A percentile compares a stretch with the other conserved stretches of the same genome.
These are phyloP conservation scores for Glyphotaelius pellucidus DNA, from an alignment of 2,888 invertebrate genomes.

Conservation along the genomic window DNA sequence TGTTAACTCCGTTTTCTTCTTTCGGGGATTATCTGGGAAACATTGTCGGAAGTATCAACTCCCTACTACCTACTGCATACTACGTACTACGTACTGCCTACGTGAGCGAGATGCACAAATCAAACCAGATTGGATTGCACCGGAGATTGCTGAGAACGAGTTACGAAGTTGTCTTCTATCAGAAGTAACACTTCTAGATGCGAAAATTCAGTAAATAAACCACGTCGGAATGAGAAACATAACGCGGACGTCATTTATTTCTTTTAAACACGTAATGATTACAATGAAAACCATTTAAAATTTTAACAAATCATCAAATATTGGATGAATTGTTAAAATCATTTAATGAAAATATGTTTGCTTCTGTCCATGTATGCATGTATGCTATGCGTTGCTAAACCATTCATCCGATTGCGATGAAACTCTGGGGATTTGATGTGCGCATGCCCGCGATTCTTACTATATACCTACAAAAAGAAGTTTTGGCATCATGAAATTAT, in stretches of 20 bases:
- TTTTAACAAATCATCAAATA: no score
- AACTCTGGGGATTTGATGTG: no score
- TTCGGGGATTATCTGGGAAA: constrained; percentile 28
- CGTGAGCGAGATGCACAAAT: neutral
- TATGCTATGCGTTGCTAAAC: no score
- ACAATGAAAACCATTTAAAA: no score
- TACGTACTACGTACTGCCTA: neutral
- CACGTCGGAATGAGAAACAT: neutral
- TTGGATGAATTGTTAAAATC: no score
- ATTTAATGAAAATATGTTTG: no score
- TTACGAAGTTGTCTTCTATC: neutral
- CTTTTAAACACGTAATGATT: no score
- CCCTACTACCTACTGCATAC: neutral
- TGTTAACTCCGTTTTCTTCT: neutral
- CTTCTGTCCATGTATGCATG: no score
- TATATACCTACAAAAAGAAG: no score
- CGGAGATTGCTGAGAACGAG: neutral
- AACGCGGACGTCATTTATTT: neutral
- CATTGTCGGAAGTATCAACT: neutral
- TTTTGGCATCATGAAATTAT: no score
- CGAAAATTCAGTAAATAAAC: neutral
- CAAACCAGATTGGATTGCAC: neutral
- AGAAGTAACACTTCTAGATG: neutral
- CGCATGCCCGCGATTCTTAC: no score
- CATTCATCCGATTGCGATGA: no score